Evolutionary conservation across 2,797 vertebrate genomes (phyloP), one percentile per base, ranked within the genome.

Genomic region (Kryptolebias ocellatus): DNA sequence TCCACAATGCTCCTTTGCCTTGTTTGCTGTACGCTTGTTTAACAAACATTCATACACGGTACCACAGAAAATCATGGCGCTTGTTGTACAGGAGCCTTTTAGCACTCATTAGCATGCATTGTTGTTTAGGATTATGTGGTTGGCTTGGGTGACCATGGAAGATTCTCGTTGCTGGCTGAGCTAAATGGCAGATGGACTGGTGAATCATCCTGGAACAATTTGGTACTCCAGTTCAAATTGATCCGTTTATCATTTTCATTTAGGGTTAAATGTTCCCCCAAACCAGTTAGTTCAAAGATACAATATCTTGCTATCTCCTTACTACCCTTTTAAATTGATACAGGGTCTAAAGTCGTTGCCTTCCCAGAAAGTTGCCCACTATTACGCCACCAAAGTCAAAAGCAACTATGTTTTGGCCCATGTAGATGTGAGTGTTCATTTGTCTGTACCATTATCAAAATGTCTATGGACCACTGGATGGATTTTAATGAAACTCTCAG

Each of bases 1-100:
- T 67, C 80, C 79, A 83, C 76, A 81, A 66, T 64, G 69, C 66
- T 73, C 64, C 68, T 66, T 56, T 79, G 74, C 86, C 72, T 80
- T 76, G 74, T 75, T 74, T 77, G 68, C 74, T 85, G 57, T 53
- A 16, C 9, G 49, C 6, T 54, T 34, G 15, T 17, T 60, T 27
- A 62, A 64, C 54, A 66, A 60, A 60, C 39, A 66, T 56, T 64
- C 55, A 58, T 55, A 53, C 67, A 45, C 44, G 54, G 27, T 14
- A 14, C 28, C 11, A 60, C 51, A 63, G 70, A 44, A 61, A 62
- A 56, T 47, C 64, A 69, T 83, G 55, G 70, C 79, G 75, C 75
- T 83, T 39, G 16, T 63, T 39, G 62, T 70, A 74, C 55, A 34
- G 57, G 24, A 74, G 64, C 58, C 61, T 54, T 60, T 27, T 37